Conservation (phyloP, 1,140 invertebrate genomes). For the Goniozus legneri region DNA sequence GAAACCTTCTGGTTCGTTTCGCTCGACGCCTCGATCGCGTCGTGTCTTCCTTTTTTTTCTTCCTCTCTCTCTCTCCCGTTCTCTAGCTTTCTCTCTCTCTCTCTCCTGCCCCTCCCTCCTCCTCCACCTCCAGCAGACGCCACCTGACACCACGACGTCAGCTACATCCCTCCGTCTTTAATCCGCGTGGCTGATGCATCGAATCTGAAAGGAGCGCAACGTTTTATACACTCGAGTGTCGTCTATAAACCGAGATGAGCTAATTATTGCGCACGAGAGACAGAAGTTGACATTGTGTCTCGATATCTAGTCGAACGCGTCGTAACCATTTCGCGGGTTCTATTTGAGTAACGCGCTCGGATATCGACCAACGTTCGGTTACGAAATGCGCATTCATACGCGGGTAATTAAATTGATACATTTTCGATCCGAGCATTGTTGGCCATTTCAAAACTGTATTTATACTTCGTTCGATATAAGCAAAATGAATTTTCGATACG, state of each 20-base stretch:
- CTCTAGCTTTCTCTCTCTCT: not conserved
- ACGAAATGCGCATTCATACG: not conserved
- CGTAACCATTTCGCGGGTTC: too few species aligned
- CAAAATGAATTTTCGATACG: too few species aligned
- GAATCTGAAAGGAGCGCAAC: not conserved
- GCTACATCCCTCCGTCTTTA: not conserved
- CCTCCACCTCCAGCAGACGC: not conserved
- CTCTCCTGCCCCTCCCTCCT: not conserved
- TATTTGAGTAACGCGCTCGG: too few species aligned
- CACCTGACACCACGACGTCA: not conserved
- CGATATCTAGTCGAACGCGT: too few species aligned
- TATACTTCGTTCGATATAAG: too few species aligned
- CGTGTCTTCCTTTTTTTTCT: not conserved
- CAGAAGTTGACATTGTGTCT: too few species aligned
- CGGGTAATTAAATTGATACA: too few species aligned
- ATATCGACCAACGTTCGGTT: not conserved
- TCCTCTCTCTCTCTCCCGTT: not conserved
- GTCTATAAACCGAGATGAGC: too few species aligned
- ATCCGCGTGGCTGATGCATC: not conserved
- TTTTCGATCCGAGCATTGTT: too few species aligned
- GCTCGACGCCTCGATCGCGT: not conserved
- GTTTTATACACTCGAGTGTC: too few species aligned
- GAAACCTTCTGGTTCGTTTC: not conserved
- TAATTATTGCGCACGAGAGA: too few species aligned
- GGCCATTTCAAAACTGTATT: too few species aligned